Conservation (phyloP, 2,888 invertebrate species). For the Eupsilia transversa region DNA sequence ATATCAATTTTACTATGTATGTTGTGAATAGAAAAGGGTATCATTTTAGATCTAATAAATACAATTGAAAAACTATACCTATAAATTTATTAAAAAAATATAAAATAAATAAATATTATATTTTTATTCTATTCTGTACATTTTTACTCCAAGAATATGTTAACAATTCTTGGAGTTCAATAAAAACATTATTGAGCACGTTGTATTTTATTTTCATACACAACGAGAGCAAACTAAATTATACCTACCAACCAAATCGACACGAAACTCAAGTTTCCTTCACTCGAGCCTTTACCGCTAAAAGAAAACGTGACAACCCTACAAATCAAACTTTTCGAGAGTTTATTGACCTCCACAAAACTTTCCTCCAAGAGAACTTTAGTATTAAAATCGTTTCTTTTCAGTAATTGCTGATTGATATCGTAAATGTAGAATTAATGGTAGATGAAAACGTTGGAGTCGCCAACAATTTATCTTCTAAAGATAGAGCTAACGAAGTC, state of each 20-base stretch:
- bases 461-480: slow-evolving; percentile 76
- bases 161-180: not conserved
- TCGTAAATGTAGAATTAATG: slow-evolving; percentile 78
- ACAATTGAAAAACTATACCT: not conserved
- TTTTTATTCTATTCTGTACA: not conserved
- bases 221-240: slow-evolving; percentile 39
- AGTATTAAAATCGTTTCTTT: slow-evolving; percentile 29
- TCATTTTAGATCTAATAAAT: not conserved
- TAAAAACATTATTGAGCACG: slow-evolving; percentile 12
- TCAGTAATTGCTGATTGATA: slow-evolving; percentile 74
- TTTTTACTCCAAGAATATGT: not conserved
- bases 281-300: slow-evolving; percentile 42
- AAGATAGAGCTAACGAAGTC: slow-evolving; percentile 82
- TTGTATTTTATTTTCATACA: slow-evolving; percentile 41
- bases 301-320: slow-evolving; percentile 53
- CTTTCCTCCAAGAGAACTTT: slow-evolving; percentile 30
- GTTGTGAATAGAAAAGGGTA: not conserved
- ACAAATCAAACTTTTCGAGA: slow-evolving; percentile 60
- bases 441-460: slow-evolving; percentile 72
- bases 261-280: slow-evolving; percentile 48
- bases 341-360: slow-evolving; percentile 54
- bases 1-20: not conserved
- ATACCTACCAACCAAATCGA: slow-evolving; percentile 33
- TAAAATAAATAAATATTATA: too few relatives aligned
- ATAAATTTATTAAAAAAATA: not conserved